Base-by-base conservation (phyloP, 2,797 vertebrate genomes). In the Emys orbicularis region DNA sequence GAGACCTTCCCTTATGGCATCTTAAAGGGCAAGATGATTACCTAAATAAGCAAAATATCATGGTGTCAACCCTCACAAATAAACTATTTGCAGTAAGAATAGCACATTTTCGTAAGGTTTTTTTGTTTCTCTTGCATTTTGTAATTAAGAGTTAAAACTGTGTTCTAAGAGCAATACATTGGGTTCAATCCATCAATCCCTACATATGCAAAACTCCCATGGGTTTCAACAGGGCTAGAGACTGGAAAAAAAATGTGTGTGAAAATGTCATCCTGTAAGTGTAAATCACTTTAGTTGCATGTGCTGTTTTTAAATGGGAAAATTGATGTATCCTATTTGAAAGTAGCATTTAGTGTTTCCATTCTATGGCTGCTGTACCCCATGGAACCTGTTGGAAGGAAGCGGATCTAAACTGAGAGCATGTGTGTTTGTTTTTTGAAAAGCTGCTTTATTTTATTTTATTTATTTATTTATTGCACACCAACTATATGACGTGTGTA, bases 401-500 rank as follows among this genome's bases (percentile, higher is more conserved):
- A n/a, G 37, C 54, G 31, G 86, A 34, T 34, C 91, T 31, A 95
- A 9, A 41, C 25, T 27, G 50, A 86, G 52, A 91, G 11, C 27
- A 79, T 41, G 44, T 83, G 25, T 27, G 65, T 76, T 23, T 91
- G 6, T 74, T 83, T 3, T 29, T 93, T 90, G 91, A 72, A 16
- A 93, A 31, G 29, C 65, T 76, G 41, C 79, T 1, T 0, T 92
- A 41, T 8, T 72, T 44, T 44, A 41, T 6, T 47, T 37, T 93
- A 44, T 7, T 65, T 86, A 61, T 3, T 2, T 47, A 74, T 77
- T 88, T 72, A 94, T 87, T 89, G 6, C 6, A 0, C 23, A 23
- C 2, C 2, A 1, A 25, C 85, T 3, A 5, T 15, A 2, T 0
- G 0, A 80, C 13, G 6, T 77, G 83, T 90, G n/a, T 21, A 19